Conservation (phyloP, 1,140 invertebrate species). For the Camponotus pennsylvanicus region DNA sequence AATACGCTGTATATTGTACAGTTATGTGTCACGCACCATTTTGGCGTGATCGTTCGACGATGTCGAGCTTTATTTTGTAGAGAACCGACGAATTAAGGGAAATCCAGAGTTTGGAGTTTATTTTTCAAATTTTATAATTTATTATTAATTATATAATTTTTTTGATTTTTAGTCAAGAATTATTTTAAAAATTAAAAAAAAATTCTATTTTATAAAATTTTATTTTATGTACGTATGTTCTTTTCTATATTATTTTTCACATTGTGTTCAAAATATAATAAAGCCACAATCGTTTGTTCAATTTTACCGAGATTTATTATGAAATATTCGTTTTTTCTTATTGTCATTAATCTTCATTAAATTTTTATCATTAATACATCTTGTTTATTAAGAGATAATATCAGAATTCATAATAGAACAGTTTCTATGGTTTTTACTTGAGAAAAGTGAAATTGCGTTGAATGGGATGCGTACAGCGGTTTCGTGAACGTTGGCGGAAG, state of each 20-base stretch:
- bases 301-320: background rate
- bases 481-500: constrained; percentile 21
- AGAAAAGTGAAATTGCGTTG: background rate
- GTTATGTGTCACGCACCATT: constrained; percentile 4
- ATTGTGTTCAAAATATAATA: background rate
- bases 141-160: no score
- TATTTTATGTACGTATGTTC: background rate
- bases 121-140: background rate
- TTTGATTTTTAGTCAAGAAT: background rate
- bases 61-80: background rate
- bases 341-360: background rate
- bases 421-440: background rate
- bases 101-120: background rate
- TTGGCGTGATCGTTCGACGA: constrained; percentile 16
- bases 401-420: background rate
- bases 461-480: background rate
- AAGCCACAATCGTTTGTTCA: background rate
- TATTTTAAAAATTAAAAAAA: background rate
- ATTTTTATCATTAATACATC: background rate
- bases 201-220: no score
- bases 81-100: background rate
- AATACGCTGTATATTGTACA: constrained; percentile 11
- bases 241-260: background rate
- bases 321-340: background rate
- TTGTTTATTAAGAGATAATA: background rate